Evolutionary conservation across 2,797 vertebrate genomes (phyloP), one percentile per base, ranked within the genome.

Genomic region (Neosilurus hyrtlii): DNA sequence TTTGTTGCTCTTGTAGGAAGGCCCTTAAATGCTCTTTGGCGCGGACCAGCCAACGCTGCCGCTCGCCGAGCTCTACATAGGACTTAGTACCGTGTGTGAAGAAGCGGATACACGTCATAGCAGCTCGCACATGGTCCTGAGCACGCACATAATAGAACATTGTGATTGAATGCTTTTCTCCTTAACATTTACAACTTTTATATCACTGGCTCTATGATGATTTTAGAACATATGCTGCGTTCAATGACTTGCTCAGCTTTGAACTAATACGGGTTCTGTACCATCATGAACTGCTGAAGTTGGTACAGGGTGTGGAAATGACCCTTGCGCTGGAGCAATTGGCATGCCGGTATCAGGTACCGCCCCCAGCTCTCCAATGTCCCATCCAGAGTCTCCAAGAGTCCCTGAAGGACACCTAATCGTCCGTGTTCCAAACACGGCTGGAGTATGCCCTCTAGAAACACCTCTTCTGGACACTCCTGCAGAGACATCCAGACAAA

Each of bases 221-320:
- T 20, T 54, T 72, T 54, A 9, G 20, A 49, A 54, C 4, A 56
- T 52, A 26, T 12, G 67, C 22, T 15, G 22, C 9, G 2, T 51
- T 52, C 14, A 9, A 4, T 72, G 24, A 3, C 15, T 67, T 2
- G 14, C 35, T 37, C 16, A 4, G 22, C 35, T 67, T 67, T 18
- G 2, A 20, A 24, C 73, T 14, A 37, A 61, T 24, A 56, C 49
- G 52, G 57, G 30, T 82, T 78, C 16, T 68, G 66, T 85, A 99
- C 98, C 95, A 94, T 98, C 97, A 99, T 99, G 89, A 99, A 99
- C 90, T 97, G 96, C 85, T 99, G 98, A 6, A 99, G 91, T 87
- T 98, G 97, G 85, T 98, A 99, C 4, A 99, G 93, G 26, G 96
- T 96, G 89, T 99, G 94, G 90, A 92, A 99, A 89, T 96, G 95